Conservation (phyloP, 1,140 invertebrate species). For the Atta cephalotes region DNA sequence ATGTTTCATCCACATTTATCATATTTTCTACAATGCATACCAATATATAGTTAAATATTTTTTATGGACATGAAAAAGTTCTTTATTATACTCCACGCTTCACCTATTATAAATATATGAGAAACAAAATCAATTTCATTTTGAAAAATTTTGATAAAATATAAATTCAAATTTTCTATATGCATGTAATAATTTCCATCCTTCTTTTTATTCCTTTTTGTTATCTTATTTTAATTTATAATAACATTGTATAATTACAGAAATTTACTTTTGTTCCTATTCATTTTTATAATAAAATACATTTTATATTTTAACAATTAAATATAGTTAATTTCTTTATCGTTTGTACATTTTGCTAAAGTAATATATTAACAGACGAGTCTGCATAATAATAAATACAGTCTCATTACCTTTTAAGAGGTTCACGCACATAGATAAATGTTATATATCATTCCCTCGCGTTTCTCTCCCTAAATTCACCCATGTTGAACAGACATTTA, state of each 20-base stretch:
- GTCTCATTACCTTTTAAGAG: neutral
- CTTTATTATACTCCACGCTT: neutral
- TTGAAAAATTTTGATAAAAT: neutral
- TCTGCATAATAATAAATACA: constrained; percentile 26
- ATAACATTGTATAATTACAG: neutral
- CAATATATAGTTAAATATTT: neutral
- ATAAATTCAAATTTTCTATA: neutral
- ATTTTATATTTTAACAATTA: neutral
- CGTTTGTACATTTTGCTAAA: neutral
- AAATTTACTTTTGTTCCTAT: neutral
- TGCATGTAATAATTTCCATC: neutral
- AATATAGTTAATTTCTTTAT: neutral
- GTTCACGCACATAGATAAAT: constrained; percentile 29
- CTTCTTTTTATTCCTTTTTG: neutral
- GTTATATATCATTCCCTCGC: constrained; percentile 1
- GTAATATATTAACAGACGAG: neutral
- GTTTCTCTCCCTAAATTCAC: neutral
- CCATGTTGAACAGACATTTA: constrained; percentile 30
- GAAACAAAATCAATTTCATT: neutral
- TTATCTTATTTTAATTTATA: neutral
- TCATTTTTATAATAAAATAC: constrained; percentile 14
- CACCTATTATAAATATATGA: neutral
- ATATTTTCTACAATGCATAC: constrained; percentile 2
- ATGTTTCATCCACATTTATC: constrained; percentile 19
- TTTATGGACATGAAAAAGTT: constrained; percentile 2